A percentile compares a stretch with the other conserved stretches of the same genome.
These are phyloP conservation scores for Beris morrisii DNA, from an alignment of 2,888 invertebrate genomes.

Conservation along the genomic window DNA sequence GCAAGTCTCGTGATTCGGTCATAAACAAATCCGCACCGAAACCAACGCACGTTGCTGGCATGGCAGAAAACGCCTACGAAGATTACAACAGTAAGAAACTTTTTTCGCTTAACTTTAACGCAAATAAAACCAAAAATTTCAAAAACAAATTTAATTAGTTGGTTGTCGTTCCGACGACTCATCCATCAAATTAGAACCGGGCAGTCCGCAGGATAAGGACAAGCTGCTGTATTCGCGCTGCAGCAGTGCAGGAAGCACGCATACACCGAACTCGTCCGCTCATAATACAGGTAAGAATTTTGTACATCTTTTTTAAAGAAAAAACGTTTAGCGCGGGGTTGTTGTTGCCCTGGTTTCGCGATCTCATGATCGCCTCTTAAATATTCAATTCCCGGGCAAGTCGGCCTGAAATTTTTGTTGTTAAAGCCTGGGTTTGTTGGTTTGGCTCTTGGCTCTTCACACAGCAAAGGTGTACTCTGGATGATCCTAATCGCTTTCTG, in stretches of 20 bases:
- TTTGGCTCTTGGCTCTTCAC: too few species aligned
- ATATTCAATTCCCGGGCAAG: too few species aligned
- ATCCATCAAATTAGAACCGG: conserved; percentile 61
- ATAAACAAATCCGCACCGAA: too few species aligned
- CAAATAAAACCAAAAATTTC: not conserved
- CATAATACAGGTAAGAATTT: conserved; percentile 69
- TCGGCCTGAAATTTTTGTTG: too few species aligned
- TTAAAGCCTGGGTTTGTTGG: too few species aligned
- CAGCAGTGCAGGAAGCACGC: conserved; percentile 76
- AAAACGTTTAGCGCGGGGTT: too few species aligned
- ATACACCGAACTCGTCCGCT: conserved; percentile 77
- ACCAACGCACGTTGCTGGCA: not conserved
- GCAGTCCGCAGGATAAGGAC: conserved; percentile 61
- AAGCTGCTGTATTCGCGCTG: conserved; percentile 68
- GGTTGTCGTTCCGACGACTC: conserved; percentile 22
- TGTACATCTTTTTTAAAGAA: not conserved
- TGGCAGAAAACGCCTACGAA: conserved; percentile 37
- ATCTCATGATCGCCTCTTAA: too few species aligned
- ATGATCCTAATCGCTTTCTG: too few species aligned
- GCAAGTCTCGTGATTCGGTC: too few species aligned
- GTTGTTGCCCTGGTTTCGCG: too few species aligned
- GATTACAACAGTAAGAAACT: conserved; percentile 31
- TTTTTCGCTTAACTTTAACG: not conserved
- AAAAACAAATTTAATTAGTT: conserved; percentile 7
- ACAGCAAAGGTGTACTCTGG: too few species aligned